Percentiles rank a stretch among this genome's conserved stretches.
These are phyloP conservation scores for Drosophila repleta DNA, from an alignment of 1,140 invertebrate genomes.

Conservation along the genomic window DNA sequence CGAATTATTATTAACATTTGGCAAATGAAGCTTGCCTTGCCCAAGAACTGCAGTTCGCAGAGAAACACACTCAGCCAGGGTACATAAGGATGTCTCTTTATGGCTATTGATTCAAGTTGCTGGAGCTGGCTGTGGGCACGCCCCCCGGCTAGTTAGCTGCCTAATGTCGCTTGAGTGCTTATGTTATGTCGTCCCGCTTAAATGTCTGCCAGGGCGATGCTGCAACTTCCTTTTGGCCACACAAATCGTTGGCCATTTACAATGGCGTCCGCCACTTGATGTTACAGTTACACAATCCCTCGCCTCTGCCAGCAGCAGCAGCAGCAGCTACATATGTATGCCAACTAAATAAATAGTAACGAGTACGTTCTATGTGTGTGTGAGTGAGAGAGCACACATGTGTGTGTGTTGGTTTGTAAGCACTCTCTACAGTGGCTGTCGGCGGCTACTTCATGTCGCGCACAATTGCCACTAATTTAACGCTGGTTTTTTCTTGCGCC, in stretches of 20 bases:
- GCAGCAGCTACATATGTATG: conserved; percentile 29
- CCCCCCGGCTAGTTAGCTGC: not conserved
- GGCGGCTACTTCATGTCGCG: conserved; percentile 67
- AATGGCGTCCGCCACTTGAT: conserved; percentile 34
- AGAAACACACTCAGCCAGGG: not conserved
- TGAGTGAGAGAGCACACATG: not conserved
- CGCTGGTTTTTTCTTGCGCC: conserved; percentile 56
- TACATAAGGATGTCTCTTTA: not conserved
- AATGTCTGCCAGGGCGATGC: conserved; percentile 13
- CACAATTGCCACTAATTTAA: conserved; percentile 82
- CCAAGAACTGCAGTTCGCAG: too few species aligned
- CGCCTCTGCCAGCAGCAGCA: conserved; percentile 13
- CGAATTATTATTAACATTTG: too few species aligned
- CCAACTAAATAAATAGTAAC: conserved; percentile 76
- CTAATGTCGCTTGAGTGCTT: conserved; percentile 26
- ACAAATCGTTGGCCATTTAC: conserved; percentile 52
- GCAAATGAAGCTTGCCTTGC: too few species aligned
- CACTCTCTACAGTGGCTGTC: conserved; percentile 31
- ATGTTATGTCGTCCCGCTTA: conserved; percentile 2
- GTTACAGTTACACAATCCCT: conserved; percentile 35
- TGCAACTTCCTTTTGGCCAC: conserved; percentile 28
- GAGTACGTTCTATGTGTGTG: conserved; percentile 29
- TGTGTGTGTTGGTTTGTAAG: conserved; percentile 21
- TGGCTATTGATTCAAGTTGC: conserved; percentile 1
- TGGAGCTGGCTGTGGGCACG: too few species aligned